Base-by-base conservation (phyloP, 2,113 vertebrate genomes). In the Cyprinodon tularosa region DNA sequence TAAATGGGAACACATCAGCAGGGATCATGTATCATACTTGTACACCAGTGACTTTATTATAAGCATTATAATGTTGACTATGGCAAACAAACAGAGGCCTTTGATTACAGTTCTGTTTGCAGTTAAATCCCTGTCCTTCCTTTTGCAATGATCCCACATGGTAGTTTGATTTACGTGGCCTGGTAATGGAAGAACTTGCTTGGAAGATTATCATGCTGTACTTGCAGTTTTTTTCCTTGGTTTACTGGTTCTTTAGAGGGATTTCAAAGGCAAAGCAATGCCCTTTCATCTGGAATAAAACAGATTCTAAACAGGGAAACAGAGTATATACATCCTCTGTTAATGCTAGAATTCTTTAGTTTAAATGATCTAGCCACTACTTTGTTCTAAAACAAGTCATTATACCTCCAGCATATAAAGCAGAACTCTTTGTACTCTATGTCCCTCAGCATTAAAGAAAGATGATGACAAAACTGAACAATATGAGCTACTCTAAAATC, bases 1-100 rank as follows among this genome's bases (percentile, higher is more conserved):
- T 78, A 70, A 78, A 72, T 1, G 37, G 68, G 68, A 12, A 81
- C 81, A 79, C 72, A 83, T 36, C 66, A 14, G 10, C n/a, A 1
- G 62, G 37, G 60, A 80, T 86, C 71, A 20, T 37, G 64, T 77
- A 44, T 65, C 57, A 13, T 5, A 50, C 22, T 70, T 48, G 74
- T 44, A 42, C 45, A 63, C 40, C 3, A 40, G 7, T 42, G 65
- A 53, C 62, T 71, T 45, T 57, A 39, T 44, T 44, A 44, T 37
- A 62, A 1, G 62, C 22, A 12, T 29, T 20, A 3, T 61, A 12
- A 36, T 59, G 42, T 70, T 59, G 50, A 78, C 67, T 53, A 29
- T 9, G 48, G 60, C 62, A 72, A 60, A 80, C 36, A 68, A 68
- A 69, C 50, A 50, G 7, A 12, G 57, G 2, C 65, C 45, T 65